Evolutionary conservation across 2,797 vertebrate species (phyloP), one percentile per base, ranked within the genome.

Genomic region (Micromesistius poutassou): DNA sequence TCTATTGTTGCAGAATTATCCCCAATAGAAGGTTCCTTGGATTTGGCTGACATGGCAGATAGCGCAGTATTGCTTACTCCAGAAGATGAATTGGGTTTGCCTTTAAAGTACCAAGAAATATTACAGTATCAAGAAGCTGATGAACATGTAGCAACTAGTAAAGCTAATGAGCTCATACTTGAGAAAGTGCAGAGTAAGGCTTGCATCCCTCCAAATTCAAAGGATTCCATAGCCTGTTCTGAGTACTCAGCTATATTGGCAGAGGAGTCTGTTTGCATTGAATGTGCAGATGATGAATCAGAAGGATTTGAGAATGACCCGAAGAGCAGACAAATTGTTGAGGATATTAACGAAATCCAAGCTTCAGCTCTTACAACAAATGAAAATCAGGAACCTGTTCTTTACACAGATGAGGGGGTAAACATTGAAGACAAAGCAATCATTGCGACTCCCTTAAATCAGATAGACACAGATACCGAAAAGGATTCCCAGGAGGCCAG

Each of bases 261-360:
- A 72, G n/a, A 35, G 28, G 30, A 40, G 16, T 71, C 38, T 36
- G 46, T 22, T 76, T 28, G 30, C 40, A 42, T 3, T 8, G 55
- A 74, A 3, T 40, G 19, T 4, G 42, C 76, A 25, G 75, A 79
- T 74, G 73, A 72, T 14, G 5, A 2, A 75, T 12, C 33, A 55
- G 75, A 78, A 4, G 31, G 66, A 16, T n/a, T 28, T 12, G 72
- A 30, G 30, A 75, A 76, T 72, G 72, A 73, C 19, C 30, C 62
- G 16, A 68, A 80, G 78, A 74, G 10, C 50, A 42, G 76, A 28
- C 76, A 85, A 12, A 28, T 55, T 72, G 78, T 74, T 2, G 76
- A 81, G 14, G 30, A 10, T 19, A 5, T 55, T 12, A 50, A 75
- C 19, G 72, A 76, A 55, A 38, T n/a, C 0, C 16, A n/a, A 31